Conservation (phyloP, 2,113 vertebrate genomes). For the Neogobius melanostomus region DNA sequence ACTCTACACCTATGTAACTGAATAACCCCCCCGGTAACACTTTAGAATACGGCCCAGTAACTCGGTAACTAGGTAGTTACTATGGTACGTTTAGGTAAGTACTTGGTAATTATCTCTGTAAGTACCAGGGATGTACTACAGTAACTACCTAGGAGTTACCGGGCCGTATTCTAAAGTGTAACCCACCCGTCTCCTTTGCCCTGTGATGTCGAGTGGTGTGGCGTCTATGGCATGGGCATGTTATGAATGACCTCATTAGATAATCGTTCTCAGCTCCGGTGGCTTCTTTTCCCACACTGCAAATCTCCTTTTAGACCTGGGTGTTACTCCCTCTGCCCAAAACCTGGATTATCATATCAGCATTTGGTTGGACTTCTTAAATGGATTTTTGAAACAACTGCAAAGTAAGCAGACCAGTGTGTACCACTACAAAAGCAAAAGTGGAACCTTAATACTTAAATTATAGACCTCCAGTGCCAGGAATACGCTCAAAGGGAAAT, state of each 20-base stretch:
- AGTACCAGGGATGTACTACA: too few species aligned
- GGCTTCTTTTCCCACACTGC: conserved; percentile 30
- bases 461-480: conserved; percentile 63
- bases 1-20: too few species aligned
- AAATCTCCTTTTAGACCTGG: conserved; percentile 26
- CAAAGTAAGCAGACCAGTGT: conserved; percentile 56
- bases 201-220: conserved; percentile 48
- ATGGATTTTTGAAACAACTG: conserved; percentile 53
- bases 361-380: conserved; percentile 54
- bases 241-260: conserved; percentile 53
- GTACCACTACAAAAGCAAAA: conserved; percentile 53
- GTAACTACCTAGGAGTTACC: too few species aligned
- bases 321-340: conserved; percentile 18
- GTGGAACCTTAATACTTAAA: conserved; percentile 53
- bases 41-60: too few species aligned
- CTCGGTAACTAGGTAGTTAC: too few species aligned
- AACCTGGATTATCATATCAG: conserved; percentile 52
- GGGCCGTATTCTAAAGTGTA: too few species aligned
- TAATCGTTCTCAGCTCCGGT: conserved; percentile 22
- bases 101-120: too few species aligned
- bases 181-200: conserved; percentile 46
- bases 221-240: conserved; percentile 34
- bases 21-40: too few species aligned
- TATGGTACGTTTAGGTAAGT: too few species aligned
- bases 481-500: conserved; percentile 63